A percentile compares a stretch with the other conserved stretches of the same genome.
Evolutionary conservation across 2,797 vertebrate species (phyloP).

Genomic region (Acestrorhynchus altus): DNA sequence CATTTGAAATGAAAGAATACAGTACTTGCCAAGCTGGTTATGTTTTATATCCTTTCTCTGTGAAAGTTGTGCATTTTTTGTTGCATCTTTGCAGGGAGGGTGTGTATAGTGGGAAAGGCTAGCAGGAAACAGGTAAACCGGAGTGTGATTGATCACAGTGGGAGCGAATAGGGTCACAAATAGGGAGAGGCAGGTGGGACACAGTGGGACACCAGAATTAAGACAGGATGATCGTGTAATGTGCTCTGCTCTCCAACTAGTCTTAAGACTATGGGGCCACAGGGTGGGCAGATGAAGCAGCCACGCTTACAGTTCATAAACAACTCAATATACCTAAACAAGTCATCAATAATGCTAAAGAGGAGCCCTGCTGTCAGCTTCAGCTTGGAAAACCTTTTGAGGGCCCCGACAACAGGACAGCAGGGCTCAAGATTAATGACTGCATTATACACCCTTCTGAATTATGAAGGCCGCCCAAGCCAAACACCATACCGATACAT

Average conservation of each 20-base stretch:
- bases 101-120: neutral
- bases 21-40: slow-evolving; percentile 55
- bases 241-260: slow-evolving; percentile 29
- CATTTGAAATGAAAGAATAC: slow-evolving; percentile 43
- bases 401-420: too few relatives aligned
- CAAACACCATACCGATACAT: slow-evolving; percentile 4
- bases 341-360: neutral
- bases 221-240: slow-evolving; percentile 8
- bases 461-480: neutral
- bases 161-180: slow-evolving; percentile 36
- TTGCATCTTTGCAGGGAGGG: neutral
- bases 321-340: neutral
- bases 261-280: neutral
- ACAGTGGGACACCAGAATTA: slow-evolving; percentile 25
- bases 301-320: neutral
- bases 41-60: slow-evolving; percentile 4
- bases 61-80: neutral
- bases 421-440: slow-evolving; percentile 6
- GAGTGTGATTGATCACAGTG: slow-evolving; percentile 25
- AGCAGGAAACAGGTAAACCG: neutral
- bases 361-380: neutral
- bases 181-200: slow-evolving; percentile 38
- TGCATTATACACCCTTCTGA: neutral
- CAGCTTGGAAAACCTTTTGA: neutral
- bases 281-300: neutral